These are phyloP conservation scores for Laticauda laticaudata DNA, from an alignment of 2,113 vertebrate genomes.

Conservation along the genomic window DNA sequence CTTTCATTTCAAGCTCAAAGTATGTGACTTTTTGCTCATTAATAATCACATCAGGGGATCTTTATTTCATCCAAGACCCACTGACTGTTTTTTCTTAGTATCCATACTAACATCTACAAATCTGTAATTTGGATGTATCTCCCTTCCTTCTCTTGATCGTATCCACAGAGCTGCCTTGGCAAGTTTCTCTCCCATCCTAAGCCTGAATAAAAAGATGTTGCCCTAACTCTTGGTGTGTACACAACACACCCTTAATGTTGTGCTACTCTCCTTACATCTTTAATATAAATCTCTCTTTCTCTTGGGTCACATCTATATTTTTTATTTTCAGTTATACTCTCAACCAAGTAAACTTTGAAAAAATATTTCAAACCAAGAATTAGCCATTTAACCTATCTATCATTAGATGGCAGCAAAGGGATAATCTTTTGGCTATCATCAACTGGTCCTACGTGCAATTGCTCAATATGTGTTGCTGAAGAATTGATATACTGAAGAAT, in stretches of 20 bases:
- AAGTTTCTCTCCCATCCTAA: background rate
- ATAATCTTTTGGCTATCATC: background rate
- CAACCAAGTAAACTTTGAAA: background rate
- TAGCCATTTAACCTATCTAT: background rate
- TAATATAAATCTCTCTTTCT: background rate
- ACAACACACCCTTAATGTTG: background rate
- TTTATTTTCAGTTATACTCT: background rate
- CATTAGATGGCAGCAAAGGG: background rate
- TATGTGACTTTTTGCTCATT: background rate
- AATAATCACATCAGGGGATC: background rate
- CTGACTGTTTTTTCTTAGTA: background rate
- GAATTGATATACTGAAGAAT: background rate
- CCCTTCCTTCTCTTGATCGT: background rate
- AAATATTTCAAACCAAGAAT: background rate
- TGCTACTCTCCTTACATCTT: background rate
- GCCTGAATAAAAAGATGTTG: background rate
- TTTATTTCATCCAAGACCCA: background rate
- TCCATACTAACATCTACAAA: background rate
- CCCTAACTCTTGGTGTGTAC: background rate
- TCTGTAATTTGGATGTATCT: background rate
- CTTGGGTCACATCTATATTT: background rate
- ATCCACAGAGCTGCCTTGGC: background rate
- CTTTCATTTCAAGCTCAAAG: background rate
- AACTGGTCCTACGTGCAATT: background rate
- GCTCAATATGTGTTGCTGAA: background rate